Conservation (phyloP, 2,113 vertebrate species). For the Lontra canadensis region DNA sequence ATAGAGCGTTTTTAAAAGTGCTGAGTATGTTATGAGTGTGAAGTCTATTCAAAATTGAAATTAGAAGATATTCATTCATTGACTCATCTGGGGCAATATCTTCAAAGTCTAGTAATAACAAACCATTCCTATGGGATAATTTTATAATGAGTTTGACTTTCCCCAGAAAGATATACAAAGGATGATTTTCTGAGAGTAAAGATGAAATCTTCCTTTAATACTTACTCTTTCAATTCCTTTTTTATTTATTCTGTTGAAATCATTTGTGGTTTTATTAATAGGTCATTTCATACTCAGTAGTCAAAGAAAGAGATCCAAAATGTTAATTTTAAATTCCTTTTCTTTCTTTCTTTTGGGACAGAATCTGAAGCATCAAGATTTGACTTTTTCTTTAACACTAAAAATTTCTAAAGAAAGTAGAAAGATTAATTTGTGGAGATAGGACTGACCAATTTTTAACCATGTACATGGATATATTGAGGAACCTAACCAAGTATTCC, state of each 20-base stretch:
- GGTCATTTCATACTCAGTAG: background rate
- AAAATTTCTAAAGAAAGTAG: background rate
- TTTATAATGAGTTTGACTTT: background rate
- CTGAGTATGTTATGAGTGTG: slow-evolving; percentile 47
- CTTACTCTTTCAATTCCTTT: background rate
- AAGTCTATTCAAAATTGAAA: slow-evolving; percentile 59
- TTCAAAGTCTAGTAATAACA: slow-evolving; percentile 10
- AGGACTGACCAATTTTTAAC: background rate
- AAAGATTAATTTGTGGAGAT: background rate
- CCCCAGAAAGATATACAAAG: background rate
- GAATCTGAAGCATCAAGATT: background rate
- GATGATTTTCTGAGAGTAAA: background rate
- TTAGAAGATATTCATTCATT: slow-evolving; percentile 44
- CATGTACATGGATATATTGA: background rate
- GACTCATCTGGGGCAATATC: background rate
- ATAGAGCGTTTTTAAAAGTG: slow-evolving; percentile 57
- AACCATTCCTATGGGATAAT: background rate
- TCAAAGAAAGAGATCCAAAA: background rate
- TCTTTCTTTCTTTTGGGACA: background rate
- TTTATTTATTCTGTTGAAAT: background rate
- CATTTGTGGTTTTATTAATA: background rate
- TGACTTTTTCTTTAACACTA: background rate
- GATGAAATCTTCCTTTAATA: background rate
- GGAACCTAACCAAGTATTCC: background rate
- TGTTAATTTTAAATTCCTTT: background rate